Evolutionary conservation across 2,113 vertebrate species (phyloP).

Genomic region (Leptobrachium leishanense): DNA sequence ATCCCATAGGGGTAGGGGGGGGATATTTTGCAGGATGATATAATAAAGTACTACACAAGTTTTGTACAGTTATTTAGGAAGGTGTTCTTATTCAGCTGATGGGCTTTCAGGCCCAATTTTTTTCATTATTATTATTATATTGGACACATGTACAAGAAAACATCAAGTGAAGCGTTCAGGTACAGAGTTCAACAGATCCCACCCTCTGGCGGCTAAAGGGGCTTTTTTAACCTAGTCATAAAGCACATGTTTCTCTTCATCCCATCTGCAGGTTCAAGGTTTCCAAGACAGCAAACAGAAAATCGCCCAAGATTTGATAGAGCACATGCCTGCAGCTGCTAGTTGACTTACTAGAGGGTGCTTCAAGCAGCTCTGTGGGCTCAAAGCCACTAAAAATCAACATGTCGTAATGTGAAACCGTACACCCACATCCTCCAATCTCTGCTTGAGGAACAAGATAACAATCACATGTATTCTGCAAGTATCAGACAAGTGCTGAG

Average conservation of each 20-base stretch:
- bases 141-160: not conserved
- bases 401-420: constrained; percentile 26
- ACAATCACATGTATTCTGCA: not conserved
- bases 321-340: constrained; percentile 47
- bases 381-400: constrained; percentile 34
- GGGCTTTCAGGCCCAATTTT: not conserved
- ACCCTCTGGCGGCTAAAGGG: constrained; percentile 17
- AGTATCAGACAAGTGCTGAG: too few species aligned
- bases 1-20: too few species aligned
- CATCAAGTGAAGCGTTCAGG: constrained; percentile 14
- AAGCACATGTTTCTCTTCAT: constrained; percentile 37
- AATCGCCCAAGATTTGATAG: constrained; percentile 44
- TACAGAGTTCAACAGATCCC: constrained; percentile 21
- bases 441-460: not conserved
- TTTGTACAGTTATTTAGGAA: too few species aligned
- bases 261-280: constrained; percentile 38
- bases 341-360: constrained; percentile 38
- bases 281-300: constrained; percentile 47
- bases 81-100: too few species aligned
- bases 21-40: too few species aligned
- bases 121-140: not conserved
- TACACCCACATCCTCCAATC: constrained; percentile 13
- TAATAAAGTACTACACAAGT: too few species aligned
- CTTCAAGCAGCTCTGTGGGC: constrained; percentile 30
- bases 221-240: constrained; percentile 28